phyloP scores from a whole-genome alignment of 2,113 vertebrate species.

The Rostratula benghalensis region DNA sequence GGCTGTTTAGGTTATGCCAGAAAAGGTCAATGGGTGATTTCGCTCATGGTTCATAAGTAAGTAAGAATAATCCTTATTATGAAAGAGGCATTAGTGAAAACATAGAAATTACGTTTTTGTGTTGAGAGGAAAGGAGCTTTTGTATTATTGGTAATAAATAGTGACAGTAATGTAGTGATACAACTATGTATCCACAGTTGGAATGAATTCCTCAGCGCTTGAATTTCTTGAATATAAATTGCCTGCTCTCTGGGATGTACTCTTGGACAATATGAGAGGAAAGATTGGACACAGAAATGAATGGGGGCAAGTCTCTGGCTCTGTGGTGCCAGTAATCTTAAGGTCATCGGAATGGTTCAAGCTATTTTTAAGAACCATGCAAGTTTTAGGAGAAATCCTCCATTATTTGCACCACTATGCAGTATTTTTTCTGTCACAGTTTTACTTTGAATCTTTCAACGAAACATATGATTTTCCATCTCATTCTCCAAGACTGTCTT shows the following conservation, averaged over 20 bases:
- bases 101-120: not conserved
- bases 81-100: not conserved
- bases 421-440: not conserved
- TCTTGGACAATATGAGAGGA: not conserved
- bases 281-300: not conserved
- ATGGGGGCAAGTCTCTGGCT: not conserved
- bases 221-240: not conserved
- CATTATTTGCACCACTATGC: not conserved
- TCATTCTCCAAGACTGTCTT: constrained; percentile 34
- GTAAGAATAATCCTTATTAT: not conserved
- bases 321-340: not conserved
- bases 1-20: not conserved
- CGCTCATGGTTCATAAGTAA: not conserved
- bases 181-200: not conserved
- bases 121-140: not conserved
- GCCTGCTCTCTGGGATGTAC: not conserved
- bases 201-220: not conserved
- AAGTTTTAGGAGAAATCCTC: constrained; percentile 1
- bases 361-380: not conserved
- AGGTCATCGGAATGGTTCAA: not conserved
- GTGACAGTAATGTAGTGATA: not conserved
- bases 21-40: not conserved
- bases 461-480: constrained; percentile 45
- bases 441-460: constrained; percentile 10
- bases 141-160: not conserved